phyloP scores from a whole-genome alignment of 2,888 invertebrate genomes.

The Cryptosula pallasiana region DNA sequence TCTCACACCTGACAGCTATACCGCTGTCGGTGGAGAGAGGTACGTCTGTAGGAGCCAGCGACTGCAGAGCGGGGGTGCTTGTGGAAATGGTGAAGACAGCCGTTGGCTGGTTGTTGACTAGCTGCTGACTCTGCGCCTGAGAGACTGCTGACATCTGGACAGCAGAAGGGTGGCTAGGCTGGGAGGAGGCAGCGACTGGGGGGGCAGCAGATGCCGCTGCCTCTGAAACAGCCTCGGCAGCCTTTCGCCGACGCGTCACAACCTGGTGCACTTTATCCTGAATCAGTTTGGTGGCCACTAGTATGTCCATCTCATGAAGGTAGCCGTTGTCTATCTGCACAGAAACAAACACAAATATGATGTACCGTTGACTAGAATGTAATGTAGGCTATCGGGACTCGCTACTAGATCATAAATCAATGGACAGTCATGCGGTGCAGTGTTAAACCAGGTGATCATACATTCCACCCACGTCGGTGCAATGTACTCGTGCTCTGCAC shows the following conservation, averaged over 20 bases:
- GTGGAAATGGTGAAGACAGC: not conserved
- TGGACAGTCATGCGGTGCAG: too few species aligned
- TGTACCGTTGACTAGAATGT: too few species aligned
- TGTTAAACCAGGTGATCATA: too few species aligned
- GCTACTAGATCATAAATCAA: too few species aligned
- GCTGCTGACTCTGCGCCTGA: constrained; percentile 6
- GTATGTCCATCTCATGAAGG: constrained; percentile 18
- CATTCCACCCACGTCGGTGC: too few species aligned
- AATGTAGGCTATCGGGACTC: too few species aligned
- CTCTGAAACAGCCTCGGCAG: constrained; percentile 3
- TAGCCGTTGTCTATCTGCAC: constrained; percentile 1
- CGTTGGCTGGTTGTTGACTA: not conserved
- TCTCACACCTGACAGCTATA: not conserved
- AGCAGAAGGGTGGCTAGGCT: not conserved
- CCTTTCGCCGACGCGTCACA: not conserved
- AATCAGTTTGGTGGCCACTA: constrained; percentile 18
- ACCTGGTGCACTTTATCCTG: constrained; percentile 19
- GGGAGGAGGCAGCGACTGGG: not conserved
- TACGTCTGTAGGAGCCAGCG: not conserved
- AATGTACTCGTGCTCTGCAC: too few species aligned
- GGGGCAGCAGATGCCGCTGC: not conserved
- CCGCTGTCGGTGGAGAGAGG: constrained; percentile 1
- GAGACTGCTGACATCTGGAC: not conserved
- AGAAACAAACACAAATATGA: too few species aligned
- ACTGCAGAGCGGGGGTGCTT: not conserved